These are phyloP conservation scores for Nephila pilipes DNA, from an alignment of 1,140 invertebrate species.

Conservation along the genomic window DNA sequence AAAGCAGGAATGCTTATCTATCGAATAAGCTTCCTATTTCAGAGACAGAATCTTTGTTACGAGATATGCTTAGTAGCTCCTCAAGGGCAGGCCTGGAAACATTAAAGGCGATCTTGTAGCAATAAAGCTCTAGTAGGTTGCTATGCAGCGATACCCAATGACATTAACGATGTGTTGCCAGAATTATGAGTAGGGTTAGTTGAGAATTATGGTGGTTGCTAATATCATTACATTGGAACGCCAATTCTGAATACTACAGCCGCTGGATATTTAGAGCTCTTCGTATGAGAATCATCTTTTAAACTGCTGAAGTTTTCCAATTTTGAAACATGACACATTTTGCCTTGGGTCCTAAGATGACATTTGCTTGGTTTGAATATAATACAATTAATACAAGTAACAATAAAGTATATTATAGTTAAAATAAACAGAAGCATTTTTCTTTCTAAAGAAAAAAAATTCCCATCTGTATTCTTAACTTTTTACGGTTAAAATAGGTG, in stretches of 20 bases:
- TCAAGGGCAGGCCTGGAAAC: slow-evolving; percentile 22
- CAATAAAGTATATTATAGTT: too few species aligned
- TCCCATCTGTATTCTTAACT: too few species aligned
- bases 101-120: slow-evolving; percentile 54
- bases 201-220: slow-evolving; percentile 26
- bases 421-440: too few species aligned
- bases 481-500: too few species aligned
- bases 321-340: neutral
- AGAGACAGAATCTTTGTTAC: slow-evolving; percentile 38
- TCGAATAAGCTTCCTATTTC: slow-evolving; percentile 43
- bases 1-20: slow-evolving; percentile 21
- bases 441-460: too few species aligned
- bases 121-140: slow-evolving; percentile 48
- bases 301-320: slow-evolving; percentile 3
- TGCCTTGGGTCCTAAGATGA: neutral
- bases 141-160: slow-evolving; percentile 28
- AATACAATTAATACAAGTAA: neutral
- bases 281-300: neutral
- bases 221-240: slow-evolving; percentile 23
- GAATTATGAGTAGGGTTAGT: slow-evolving; percentile 40
- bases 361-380: neutral
- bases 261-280: neutral
- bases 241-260: neutral
- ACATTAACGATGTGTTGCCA: slow-evolving; percentile 43
- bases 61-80: slow-evolving; percentile 40